Conservation (phyloP, 2,888 invertebrate species). For the Hydrotaea diabolus region DNA sequence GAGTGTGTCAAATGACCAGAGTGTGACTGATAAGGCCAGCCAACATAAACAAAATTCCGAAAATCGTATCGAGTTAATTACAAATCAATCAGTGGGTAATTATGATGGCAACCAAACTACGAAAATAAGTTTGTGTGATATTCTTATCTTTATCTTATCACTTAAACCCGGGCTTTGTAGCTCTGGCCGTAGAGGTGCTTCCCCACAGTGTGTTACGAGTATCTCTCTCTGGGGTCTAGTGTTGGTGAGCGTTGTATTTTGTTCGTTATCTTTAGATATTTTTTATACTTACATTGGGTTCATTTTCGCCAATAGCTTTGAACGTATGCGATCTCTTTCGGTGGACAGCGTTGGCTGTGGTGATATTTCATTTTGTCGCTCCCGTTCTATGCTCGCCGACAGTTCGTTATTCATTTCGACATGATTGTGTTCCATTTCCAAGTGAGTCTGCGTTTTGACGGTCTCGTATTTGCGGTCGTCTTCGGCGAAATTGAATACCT, state of each 20-base stretch:
- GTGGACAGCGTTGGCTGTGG: slow-evolving; percentile 80
- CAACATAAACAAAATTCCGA: neutral
- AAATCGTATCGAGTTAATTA: slow-evolving; percentile 26
- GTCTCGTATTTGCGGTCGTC: slow-evolving; percentile 90
- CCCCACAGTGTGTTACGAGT: slow-evolving; percentile 6
- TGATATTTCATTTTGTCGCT: slow-evolving; percentile 86
- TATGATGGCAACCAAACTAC: neutral
- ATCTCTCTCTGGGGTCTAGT: slow-evolving; percentile 2
- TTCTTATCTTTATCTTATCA: slow-evolving; percentile 49
- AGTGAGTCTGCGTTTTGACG: slow-evolving; percentile 81
- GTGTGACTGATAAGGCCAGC: neutral
- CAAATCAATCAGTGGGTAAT: slow-evolving; percentile 60
- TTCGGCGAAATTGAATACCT: slow-evolving; percentile 91
- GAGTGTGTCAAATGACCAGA: slow-evolving; percentile 1
- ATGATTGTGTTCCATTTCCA: slow-evolving; percentile 80
- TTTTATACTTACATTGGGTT: slow-evolving; percentile 79
- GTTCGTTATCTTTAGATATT: neutral
- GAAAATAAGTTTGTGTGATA: too few species aligned
- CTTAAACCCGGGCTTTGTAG: slow-evolving; percentile 27
- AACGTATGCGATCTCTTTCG: slow-evolving; percentile 81
- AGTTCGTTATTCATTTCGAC: slow-evolving; percentile 88
- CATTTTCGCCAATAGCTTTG: slow-evolving; percentile 79
- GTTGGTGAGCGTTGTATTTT: neutral
- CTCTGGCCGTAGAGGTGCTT: neutral
- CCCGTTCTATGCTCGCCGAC: slow-evolving; percentile 90